Base-by-base conservation (phyloP, 2,797 vertebrate genomes). In the Helicolenus hilgendorfi region DNA sequence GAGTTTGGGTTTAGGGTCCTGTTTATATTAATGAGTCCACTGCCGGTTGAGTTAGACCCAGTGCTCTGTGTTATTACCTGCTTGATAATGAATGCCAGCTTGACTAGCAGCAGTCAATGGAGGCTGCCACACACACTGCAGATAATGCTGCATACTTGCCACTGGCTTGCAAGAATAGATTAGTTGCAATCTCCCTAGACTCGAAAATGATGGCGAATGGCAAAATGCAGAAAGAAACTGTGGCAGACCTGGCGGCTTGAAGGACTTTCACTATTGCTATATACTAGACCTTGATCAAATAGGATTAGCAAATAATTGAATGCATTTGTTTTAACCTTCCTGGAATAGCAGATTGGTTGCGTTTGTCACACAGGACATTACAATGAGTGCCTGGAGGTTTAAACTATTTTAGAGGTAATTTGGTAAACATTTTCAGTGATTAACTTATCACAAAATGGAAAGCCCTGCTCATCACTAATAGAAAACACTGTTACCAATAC, bases 1-100 rank as follows among this genome's bases (percentile, higher is more conserved):
- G 95, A 96, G 95, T 95, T 96, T 95, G 93, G 93, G 95, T 96
- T 96, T 93, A 95, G 94, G 94, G 94, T 95, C 94, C 89, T 95
- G 95, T 96, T 96, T 96, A 93, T 96, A 96, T 95, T 96, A 96
- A 96, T 96, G 95, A 96, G 88, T 87, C 93, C 87, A 89, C 89
- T 86, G 92, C 81, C 64, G 81, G 84, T 90, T 87, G 91, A 95
- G 93, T 89, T 95, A 89, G 93, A 92, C 88, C 89, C 89, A 94
- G 82, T 74, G 95, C 94, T 92, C 91, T 92, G 90, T 95, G 93
- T 94, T 95, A 95, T 95, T 95, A 96, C 93, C 94, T 94, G 89
- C 91, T 80, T 93, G 92, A 94, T 96, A 95, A 96, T 96, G 94
- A 95, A 96, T 91, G 86, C 92, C 89, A 94, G 89, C 84, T 92